Base-by-base conservation (phyloP, 1,140 invertebrate species). In the Orussus abietinus region DNA sequence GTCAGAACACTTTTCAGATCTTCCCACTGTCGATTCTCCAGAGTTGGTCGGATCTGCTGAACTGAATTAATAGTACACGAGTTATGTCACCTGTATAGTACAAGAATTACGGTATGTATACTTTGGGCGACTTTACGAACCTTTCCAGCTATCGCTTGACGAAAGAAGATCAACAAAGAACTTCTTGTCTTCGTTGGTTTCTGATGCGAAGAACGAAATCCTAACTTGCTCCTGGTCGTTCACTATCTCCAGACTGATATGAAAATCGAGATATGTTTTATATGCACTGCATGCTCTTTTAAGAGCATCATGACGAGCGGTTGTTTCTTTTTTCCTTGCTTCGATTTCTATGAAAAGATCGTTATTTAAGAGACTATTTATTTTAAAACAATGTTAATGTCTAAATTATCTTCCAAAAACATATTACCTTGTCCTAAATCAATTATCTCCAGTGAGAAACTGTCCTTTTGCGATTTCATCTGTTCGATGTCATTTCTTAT, bases 191-290 rank as follows among this genome's bases (percentile, higher is more conserved):
- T 57, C 53, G 0, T 48, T n/a, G 29, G 41, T 34, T 49, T 46
- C 36, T 57, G 14, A 9, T 39, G 13, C n/a, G 32, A 71, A 70
- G 47, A 62, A 68, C 19, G 53, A 56, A 5, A 71, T 18, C 41
- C 55, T 54, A 14, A 68, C 17, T 14, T 39, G 9, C 4, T 57
- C 45, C 5, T 38, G 10, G 32, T 61, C 38, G 0, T 53, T 21
- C 1, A 52, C 21, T n/a, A 12, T 29, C 4, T 61, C 17, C 13
- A 54, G 28, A 7, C 29, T 38, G 31, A 72, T 46, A 17, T 56
- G 52, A 20, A 70, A 45, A 37, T 69, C 47, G 5, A 72, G 50
- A 38, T 60, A 38, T 3, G 52, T 33, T 47, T 69, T 72, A 19
- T 64, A 72, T 3, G 45, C n/a, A 0, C 14, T 32, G 9, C 41